These are phyloP conservation scores for Pluvianellus socialis DNA, from an alignment of 2,113 vertebrate species.

Conservation along the genomic window DNA sequence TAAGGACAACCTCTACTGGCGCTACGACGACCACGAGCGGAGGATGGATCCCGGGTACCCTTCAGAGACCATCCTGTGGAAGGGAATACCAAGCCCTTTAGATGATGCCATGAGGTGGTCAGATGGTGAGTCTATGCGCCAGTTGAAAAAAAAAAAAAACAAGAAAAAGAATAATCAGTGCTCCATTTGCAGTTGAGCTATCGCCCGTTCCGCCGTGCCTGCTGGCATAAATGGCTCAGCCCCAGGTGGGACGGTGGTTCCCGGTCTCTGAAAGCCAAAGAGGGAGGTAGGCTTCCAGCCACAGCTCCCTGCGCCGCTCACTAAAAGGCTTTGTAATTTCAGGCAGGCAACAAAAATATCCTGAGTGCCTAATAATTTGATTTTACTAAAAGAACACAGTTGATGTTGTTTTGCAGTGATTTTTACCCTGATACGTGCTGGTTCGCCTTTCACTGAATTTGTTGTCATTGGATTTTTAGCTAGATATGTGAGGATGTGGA, in stretches of 20 bases:
- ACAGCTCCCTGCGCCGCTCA: not conserved
- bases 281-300: not conserved
- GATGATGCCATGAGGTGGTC: constrained; percentile 96
- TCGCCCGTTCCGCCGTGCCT: not conserved
- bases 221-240: not conserved
- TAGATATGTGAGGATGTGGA: not conserved
- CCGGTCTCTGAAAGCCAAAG: not conserved
- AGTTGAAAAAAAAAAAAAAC: not conserved
- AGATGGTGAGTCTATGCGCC: constrained; percentile 80
- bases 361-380: not conserved
- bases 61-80: constrained; percentile 85
- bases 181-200: not conserved
- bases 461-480: not conserved
- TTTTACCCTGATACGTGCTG: not conserved
- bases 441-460: not conserved
- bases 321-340: not conserved
- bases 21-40: constrained; percentile 86
- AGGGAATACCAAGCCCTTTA: constrained; percentile 84
- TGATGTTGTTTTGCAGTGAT: not conserved
- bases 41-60: constrained; percentile 92
- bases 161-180: not conserved
- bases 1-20: constrained; percentile 91
- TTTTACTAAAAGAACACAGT: not conserved
- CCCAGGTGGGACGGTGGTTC: not conserved
- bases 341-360: not conserved